Evolutionary conservation across 2,888 invertebrate species (phyloP).

Genomic region (Pyrochroa serraticornis): DNA sequence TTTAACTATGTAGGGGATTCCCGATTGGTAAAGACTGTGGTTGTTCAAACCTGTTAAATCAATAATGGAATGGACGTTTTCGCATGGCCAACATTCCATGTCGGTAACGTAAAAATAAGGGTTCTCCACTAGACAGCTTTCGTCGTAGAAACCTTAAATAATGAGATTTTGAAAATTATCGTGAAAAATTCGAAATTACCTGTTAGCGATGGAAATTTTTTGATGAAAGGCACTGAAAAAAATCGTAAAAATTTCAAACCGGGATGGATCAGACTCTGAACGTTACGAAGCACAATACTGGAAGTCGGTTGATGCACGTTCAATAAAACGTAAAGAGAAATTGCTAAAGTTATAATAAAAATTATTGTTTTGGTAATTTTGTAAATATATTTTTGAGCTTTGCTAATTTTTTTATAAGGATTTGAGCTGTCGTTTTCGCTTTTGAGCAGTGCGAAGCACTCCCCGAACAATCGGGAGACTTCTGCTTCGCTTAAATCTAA

Average conservation of each 20-base stretch:
- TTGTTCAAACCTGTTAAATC: slow-evolving; percentile 68
- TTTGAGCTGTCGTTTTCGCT: slow-evolving; percentile 40
- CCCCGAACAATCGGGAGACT: slow-evolving; percentile 66
- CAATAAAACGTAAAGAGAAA: slow-evolving; percentile 57
- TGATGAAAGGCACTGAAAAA: slow-evolving; percentile 77
- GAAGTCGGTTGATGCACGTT: slow-evolving; percentile 69
- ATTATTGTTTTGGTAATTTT: slow-evolving; percentile 33
- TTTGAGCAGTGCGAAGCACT: slow-evolving; percentile 61
- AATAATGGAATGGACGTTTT: slow-evolving; percentile 69
- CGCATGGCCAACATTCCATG: slow-evolving; percentile 86
- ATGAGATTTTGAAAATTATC: slow-evolving; percentile 12
- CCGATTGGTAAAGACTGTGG: slow-evolving; percentile 61
- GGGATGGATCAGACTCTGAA: slow-evolving; percentile 83
- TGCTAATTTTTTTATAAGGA: slow-evolving; percentile 22
- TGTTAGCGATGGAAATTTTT: slow-evolving; percentile 73
- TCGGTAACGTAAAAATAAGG: slow-evolving; percentile 82
- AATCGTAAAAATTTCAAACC: slow-evolving; percentile 75
- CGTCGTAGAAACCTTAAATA: slow-evolving; percentile 75
- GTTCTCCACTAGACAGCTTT: slow-evolving; percentile 82
- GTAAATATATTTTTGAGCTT: slow-evolving; percentile 34
- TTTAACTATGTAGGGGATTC: slow-evolving; percentile 64
- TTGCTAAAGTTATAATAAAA: slow-evolving; percentile 47
- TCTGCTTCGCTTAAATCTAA: slow-evolving; percentile 68
- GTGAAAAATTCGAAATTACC: slow-evolving; percentile 58
- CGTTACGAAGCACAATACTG: slow-evolving; percentile 70